Conservation (phyloP, 2,113 vertebrate genomes). For the Glaucidium brasilianum region DNA sequence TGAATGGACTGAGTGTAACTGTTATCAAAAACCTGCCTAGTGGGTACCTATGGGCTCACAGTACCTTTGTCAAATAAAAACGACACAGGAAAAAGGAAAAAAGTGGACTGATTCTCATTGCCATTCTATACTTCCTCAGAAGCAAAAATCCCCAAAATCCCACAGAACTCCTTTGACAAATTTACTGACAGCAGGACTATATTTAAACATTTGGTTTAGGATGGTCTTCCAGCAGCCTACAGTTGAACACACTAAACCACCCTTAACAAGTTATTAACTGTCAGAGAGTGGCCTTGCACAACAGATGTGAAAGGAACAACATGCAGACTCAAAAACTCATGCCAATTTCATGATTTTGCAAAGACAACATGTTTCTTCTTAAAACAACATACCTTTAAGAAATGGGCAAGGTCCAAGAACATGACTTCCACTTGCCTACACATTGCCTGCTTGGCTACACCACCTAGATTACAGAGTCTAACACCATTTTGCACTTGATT, state of each 20-base stretch:
- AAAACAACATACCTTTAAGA: neutral
- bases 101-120: neutral
- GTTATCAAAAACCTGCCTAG: neutral
- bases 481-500: neutral
- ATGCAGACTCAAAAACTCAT: rapidly evolving
- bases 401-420: neutral
- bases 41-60: neutral
- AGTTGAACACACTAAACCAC: neutral
- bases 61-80: neutral
- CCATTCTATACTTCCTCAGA: neutral
- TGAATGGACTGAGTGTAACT: neutral
- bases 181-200: neutral
- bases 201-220: neutral
- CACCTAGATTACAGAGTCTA: neutral
- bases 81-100: neutral
- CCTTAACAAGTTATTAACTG: neutral
- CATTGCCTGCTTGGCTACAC: neutral
- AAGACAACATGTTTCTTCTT: neutral
- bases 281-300: rapidly evolving
- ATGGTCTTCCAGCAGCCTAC: neutral
- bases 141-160: neutral
- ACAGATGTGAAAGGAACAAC: neutral
- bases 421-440: neutral
- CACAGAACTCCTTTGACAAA: neutral
- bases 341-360: neutral